Evolutionary conservation across 1,140 invertebrate genomes (phyloP), one percentile per base, ranked within the genome.

Genomic region (Lasioglossum albipes): DNA sequence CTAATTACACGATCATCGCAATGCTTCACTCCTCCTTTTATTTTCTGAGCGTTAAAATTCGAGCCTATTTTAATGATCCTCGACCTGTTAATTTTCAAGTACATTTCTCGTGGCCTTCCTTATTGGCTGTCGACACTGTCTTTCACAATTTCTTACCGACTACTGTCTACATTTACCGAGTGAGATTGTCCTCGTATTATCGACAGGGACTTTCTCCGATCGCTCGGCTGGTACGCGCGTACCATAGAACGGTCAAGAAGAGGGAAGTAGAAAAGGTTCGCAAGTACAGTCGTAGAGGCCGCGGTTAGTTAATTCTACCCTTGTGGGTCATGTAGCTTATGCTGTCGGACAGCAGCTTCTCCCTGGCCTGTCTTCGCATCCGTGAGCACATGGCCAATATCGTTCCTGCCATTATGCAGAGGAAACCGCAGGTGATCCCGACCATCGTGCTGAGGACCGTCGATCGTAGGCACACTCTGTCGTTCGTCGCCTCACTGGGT

Each of bases 401-500:
- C 0, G 95, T 96, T 4, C 95, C 96, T 0, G 95, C 94, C 80
- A 97, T 92, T 72, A 96, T 94, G 62, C 96, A 96, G 18, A 97
- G 91, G 9, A 96, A 87, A 5, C 95, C 94, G 27, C 95, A 96
- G 36, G 95, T 95, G 2, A 96, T 94, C 0, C 95, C 96, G 36
- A 97, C 94, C 52, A 97, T 93, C 0, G 96, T 96, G 31, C 96
- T 96, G 70, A 97, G 94, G 18, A 96, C 95, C 54, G 96, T 96
- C 7, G 96, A 96, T 91, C 95, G 95, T 81, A 97, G 92, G 86
- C 97, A 97, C 0, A 97, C 96, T 88, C 95, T 95, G 78, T 95
- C 93, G 36, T 86, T 81, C 68, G 86, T 88, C 7, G 89, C 75
- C 59, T 92, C 90, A 70, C 88, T 94, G 42, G 31, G 81, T 27